Conservation (phyloP, 2,888 invertebrate genomes). For the Sphecodes monilicornis region DNA sequence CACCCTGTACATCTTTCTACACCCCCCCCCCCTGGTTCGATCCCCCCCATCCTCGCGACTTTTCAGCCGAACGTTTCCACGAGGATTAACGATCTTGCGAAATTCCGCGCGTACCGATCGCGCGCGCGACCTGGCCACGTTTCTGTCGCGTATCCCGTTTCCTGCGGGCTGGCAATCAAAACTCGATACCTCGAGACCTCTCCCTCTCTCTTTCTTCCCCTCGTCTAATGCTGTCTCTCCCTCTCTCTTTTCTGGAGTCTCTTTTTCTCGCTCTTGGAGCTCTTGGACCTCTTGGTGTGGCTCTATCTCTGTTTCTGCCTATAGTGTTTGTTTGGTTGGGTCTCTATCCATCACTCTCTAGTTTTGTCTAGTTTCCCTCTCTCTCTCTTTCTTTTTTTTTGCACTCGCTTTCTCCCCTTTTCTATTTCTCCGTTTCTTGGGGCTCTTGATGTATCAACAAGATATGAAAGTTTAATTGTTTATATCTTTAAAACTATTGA, state of each 20-base stretch:
- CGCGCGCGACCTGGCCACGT: constrained; percentile 9
- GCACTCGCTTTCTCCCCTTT: neutral
- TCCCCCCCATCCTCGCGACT: neutral
- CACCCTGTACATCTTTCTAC: neutral
- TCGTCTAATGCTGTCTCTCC: neutral
- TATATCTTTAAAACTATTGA: too few species aligned
- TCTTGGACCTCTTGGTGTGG: neutral
- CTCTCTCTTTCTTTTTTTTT: too few species aligned
- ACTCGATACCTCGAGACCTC: constrained; percentile 33
- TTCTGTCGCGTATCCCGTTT: constrained; percentile 10
- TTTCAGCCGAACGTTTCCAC: constrained; percentile 26
- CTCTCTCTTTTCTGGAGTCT: neutral
- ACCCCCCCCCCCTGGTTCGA: neutral
- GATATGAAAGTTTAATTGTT: too few species aligned
- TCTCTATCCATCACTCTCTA: too few species aligned
- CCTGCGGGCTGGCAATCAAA: constrained; percentile 11
- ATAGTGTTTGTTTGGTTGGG: too few species aligned
- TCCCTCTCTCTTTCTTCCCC: neutral
- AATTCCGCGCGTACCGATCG: neutral
- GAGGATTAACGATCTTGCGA: constrained; percentile 35
- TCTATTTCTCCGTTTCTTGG: neutral
- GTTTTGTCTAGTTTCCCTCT: too few species aligned
- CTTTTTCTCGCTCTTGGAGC: neutral
- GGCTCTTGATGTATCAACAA: too few species aligned
- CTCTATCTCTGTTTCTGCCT: neutral